Percentiles rank a stretch among this genome's conserved stretches.
phyloP scores from a whole-genome alignment of 2,113 vertebrate species.

The Hepsetus odoe region DNA sequence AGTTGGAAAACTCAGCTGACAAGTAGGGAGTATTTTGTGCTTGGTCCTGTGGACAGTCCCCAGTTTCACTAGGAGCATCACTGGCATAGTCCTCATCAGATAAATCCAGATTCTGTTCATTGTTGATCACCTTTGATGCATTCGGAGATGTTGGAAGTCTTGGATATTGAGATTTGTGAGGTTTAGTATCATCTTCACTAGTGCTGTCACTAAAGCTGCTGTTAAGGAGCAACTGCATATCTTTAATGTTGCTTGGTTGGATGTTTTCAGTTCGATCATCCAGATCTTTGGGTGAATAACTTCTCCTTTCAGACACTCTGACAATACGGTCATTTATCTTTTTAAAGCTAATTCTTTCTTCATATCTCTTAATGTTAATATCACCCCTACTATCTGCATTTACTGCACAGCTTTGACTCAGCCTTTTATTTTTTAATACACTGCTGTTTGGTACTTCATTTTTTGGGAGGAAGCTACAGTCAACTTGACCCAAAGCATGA shows the following conservation, averaged over 20 bases:
- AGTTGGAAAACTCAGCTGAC: conserved; percentile 45
- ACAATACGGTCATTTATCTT: conserved; percentile 64
- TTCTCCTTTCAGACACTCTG: conserved; percentile 49
- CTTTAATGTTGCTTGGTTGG: conserved; percentile 24
- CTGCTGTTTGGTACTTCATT: not conserved
- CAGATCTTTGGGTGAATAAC: conserved; percentile 1
- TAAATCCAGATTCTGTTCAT: conserved; percentile 52
- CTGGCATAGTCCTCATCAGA: conserved; percentile 69
- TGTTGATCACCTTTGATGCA: conserved; percentile 17
- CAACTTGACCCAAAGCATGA: not conserved
- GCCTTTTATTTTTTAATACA: not conserved
- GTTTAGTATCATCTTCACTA: conserved; percentile 49
- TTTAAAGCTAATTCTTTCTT: conserved; percentile 67
- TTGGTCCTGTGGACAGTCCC: conserved; percentile 41
- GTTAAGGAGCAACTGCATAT: conserved; percentile 52
- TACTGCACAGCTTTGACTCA: not conserved
- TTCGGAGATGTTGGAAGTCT: conserved; percentile 36
- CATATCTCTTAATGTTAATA: conserved; percentile 41
- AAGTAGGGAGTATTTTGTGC: not conserved
- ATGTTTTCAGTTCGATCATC: not conserved
- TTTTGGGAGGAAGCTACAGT: not conserved
- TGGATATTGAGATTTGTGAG: conserved; percentile 31
- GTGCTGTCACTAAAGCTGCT: conserved; percentile 6
- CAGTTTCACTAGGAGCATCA: conserved; percentile 64
- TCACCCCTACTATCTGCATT: conserved; percentile 1